Percentiles rank a stretch among this genome's conserved stretches.
These are phyloP conservation scores for Mantis religiosa DNA, from an alignment of 2,888 invertebrate species.

Conservation along the genomic window DNA sequence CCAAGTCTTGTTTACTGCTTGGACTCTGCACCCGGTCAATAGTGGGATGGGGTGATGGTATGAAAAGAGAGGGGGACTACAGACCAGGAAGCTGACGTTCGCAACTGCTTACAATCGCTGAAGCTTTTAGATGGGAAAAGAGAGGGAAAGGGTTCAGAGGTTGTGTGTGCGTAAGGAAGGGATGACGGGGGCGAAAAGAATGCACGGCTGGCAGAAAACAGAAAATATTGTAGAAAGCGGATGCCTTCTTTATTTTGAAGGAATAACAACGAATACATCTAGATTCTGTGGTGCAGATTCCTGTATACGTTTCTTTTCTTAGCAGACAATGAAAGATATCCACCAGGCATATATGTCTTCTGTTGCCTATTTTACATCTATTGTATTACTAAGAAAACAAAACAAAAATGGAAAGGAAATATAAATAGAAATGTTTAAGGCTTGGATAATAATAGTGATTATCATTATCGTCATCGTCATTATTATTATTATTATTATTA, in stretches of 20 bases:
- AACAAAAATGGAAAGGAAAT: no score
- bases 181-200: conserved; percentile 21
- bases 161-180: conserved; percentile 3
- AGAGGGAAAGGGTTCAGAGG: conserved; percentile 6
- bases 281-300: not conserved
- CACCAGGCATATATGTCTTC: no score
- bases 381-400: no score
- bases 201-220: conserved; percentile 27
- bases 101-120: conserved; percentile 30
- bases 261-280: not conserved
- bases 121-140: conserved; percentile 19
- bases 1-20: conserved; percentile 31
- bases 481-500: no score
- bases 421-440: no score
- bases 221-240: conserved; percentile 31
- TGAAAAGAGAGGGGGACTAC: conserved; percentile 16
- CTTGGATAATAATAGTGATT: no score
- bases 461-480: no score
- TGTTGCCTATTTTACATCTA: no score
- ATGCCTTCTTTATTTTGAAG: conserved; percentile 15
- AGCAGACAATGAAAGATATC: not conserved
- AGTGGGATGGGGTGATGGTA: conserved; percentile 22
- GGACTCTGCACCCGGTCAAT: conserved; percentile 27
- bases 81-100: conserved; percentile 31
- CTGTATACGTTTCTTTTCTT: not conserved